These are phyloP conservation scores for Adelognathus sp. DNA, from an alignment of 2,888 invertebrate genomes.

Conservation along the genomic window DNA sequence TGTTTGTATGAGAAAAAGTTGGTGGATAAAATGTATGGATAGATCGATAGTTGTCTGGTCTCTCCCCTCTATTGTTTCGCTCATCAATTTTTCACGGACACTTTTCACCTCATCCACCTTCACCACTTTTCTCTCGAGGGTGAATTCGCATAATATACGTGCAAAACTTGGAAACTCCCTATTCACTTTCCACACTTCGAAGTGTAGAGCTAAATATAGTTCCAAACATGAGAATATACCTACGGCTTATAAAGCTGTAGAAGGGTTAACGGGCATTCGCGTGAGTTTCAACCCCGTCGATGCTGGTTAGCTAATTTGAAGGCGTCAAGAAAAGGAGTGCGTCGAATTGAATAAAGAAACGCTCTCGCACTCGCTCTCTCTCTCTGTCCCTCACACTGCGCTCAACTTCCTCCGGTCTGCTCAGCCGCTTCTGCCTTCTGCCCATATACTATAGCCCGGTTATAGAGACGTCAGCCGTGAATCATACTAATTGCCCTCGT, in stretches of 20 bases:
- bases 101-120: too few species aligned
- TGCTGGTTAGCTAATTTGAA: conserved; percentile 66
- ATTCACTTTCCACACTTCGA: background rate
- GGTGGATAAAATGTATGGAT: background rate
- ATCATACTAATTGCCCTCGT: conserved; percentile 77
- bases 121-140: too few species aligned
- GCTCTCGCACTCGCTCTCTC: conserved; percentile 5
- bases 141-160: too few species aligned
- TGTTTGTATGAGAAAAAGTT: too few species aligned
- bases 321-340: conserved; percentile 66
- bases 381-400: conserved; percentile 20
- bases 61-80: background rate
- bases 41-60: background rate
- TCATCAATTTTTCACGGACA: background rate
- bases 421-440: conserved; percentile 18
- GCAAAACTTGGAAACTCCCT: background rate
- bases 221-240: background rate
- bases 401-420: conserved; percentile 18
- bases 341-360: conserved; percentile 72
- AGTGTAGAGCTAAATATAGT: background rate
- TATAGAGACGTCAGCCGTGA: conserved; percentile 76
- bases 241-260: background rate
- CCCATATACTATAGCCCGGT: conserved; percentile 4
- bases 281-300: conserved; percentile 44
- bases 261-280: conserved; percentile 42